Conservation (phyloP, 2,113 vertebrate genomes). For the Tachycineta bicolor region DNA sequence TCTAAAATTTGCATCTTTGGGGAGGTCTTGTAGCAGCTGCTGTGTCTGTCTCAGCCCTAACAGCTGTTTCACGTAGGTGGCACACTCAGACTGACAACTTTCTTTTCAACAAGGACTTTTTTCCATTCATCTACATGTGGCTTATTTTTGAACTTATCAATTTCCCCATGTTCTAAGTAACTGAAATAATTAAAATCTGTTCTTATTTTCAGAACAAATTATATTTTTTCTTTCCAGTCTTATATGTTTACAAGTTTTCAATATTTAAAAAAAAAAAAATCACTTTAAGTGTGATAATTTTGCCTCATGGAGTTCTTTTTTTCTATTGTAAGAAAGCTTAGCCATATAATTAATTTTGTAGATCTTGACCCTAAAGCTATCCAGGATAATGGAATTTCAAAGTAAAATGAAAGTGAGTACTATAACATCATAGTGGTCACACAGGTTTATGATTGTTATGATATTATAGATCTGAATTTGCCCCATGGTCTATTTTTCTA, state of each 20-base stretch:
- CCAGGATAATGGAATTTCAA: background rate
- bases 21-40: background rate
- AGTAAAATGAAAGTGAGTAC: background rate
- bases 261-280: background rate
- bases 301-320: background rate
- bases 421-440: background rate
- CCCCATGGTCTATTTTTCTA: background rate
- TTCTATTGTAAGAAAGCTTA: background rate
- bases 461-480: background rate
- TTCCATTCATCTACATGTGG: background rate
- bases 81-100: background rate
- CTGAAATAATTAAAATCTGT: background rate
- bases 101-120: background rate
- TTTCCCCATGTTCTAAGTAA: background rate
- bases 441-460: background rate
- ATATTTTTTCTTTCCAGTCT: background rate
- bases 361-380: background rate
- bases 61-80: constrained; percentile 17
- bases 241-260: background rate
- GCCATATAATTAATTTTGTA: background rate
- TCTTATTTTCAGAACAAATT: background rate
- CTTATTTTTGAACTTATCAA: background rate
- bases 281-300: background rate
- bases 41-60: background rate
- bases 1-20: background rate